Evolutionary conservation across 2,888 invertebrate species (phyloP).

Genomic region (Conistra vaccinii): DNA sequence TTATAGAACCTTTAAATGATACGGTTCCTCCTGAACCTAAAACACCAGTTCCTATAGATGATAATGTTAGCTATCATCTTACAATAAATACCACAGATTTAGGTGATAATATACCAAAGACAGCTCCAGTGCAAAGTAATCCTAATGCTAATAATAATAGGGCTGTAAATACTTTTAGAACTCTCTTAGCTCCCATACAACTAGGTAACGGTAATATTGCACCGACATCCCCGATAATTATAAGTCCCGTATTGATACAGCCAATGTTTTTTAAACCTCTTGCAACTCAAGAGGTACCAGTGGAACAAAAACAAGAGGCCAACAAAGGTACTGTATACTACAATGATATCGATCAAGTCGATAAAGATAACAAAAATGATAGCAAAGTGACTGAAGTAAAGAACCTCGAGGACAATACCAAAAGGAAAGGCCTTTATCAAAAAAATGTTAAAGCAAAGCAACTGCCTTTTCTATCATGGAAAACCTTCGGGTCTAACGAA

Average conservation of each 20-base stretch:
- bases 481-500: slow-evolving; percentile 75
- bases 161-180: slow-evolving; percentile 71
- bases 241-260: slow-evolving; percentile 85
- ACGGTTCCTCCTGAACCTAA: slow-evolving; percentile 42
- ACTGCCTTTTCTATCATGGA: slow-evolving; percentile 78
- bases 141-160: slow-evolving; percentile 59
- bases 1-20: slow-evolving; percentile 54
- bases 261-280: slow-evolving; percentile 81
- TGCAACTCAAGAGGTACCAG: slow-evolving; percentile 27
- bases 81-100: slow-evolving; percentile 85
- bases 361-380: slow-evolving; percentile 64
- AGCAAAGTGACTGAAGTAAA: slow-evolving; percentile 49
- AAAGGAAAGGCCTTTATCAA: slow-evolving; percentile 78
- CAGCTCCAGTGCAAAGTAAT: slow-evolving; percentile 62
- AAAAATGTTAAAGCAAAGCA: slow-evolving; percentile 80
- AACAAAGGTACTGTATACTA: slow-evolving; percentile 82
- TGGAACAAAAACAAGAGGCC: slow-evolving; percentile 59
- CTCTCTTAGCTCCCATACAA: slow-evolving; percentile 80
- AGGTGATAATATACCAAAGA: slow-evolving; percentile 62
- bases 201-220: slow-evolving; percentile 75
- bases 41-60: slow-evolving; percentile 71
- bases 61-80: slow-evolving; percentile 85
- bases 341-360: slow-evolving; percentile 84
- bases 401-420: slow-evolving; percentile 64
- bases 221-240: slow-evolving; percentile 78